Evolutionary conservation across 2,797 vertebrate genomes (phyloP), one percentile per base, ranked within the genome.

Genomic region (Anguilla anguilla): DNA sequence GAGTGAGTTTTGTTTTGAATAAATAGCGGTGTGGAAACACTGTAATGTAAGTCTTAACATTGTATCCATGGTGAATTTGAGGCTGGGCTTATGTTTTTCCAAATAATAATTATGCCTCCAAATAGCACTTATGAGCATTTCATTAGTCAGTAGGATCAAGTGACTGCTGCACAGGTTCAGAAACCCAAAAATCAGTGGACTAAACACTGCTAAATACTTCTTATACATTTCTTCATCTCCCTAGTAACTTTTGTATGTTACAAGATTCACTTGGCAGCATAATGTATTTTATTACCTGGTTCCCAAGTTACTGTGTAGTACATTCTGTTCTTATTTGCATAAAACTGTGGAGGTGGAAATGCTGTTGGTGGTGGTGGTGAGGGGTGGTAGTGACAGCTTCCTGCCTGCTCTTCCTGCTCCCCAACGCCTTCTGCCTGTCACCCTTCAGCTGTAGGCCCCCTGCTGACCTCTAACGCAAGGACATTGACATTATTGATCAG

Each of bases 1-100:
- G 74, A 51, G 72, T 85, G 72, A 74, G 74, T 77, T 31, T 83
- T 83, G 79, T 49, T 82, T 22, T n/a, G 43, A 46, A 25, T 43
- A 51, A n/a, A 82, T 51, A 51, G 43, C 22, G 17, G 39, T n/a
- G 39, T 46, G 77, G 49, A 81, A 81, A 43, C 77, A 22, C 77
- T 49, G 3, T 46, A 43, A 79, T 51, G 6, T 51, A 51, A 46
- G 79, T 49, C 79, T n/a, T 79, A 19, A 77, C 72, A 77, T 77
- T 17, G 31, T 39, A 19, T 49, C 7, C 77, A 1, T 22, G 43
- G 39, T 81, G 77, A 11, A 25, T 81, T 25, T 31, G 17, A 81
- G 43, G 25, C 77, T 10, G 35, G 43, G 46, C n/a, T 82, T 3
- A 82, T 49, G 5, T 25, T 13, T 19, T 46, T 22, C 43, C 10